Percentiles rank a stretch among this genome's conserved stretches.
phyloP scores from a whole-genome alignment of 2,888 invertebrate species.

The Nomada ferruginata region DNA sequence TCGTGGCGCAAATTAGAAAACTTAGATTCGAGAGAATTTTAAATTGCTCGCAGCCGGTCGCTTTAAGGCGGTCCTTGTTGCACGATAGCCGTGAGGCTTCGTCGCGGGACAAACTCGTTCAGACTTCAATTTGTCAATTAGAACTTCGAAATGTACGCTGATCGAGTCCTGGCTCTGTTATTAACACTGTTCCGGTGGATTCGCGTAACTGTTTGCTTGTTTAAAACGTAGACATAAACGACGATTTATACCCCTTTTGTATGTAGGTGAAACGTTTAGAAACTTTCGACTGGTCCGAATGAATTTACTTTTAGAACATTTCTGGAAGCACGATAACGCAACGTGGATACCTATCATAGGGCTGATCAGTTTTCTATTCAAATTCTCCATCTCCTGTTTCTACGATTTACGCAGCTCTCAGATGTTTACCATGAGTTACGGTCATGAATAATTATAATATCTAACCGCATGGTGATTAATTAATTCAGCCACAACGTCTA shows the following conservation, averaged over 20 bases:
- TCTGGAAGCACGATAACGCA: too few relatives aligned
- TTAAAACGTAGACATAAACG: neutral
- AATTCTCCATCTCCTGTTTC: neutral
- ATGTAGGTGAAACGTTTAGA: neutral
- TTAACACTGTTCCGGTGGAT: neutral
- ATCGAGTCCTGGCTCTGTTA: conserved; percentile 17
- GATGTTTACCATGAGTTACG: neutral
- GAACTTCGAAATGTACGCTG: conserved; percentile 35
- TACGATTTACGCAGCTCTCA: neutral
- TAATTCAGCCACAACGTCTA: neutral
- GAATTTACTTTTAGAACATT: neutral
- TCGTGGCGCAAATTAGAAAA: conserved; percentile 45
- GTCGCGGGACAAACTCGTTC: conserved; percentile 21
- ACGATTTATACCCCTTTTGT: neutral
- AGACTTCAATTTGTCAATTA: conserved; percentile 57
- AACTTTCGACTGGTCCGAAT: neutral
- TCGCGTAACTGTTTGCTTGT: neutral
- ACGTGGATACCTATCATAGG: too few relatives aligned
- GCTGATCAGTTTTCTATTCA: neutral
- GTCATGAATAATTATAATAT: neutral
- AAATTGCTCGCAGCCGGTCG: conserved; percentile 35
- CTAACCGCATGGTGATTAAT: neutral
- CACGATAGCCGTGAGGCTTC: conserved; percentile 21
- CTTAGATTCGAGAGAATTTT: conserved; percentile 51
- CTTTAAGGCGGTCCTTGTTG: neutral